Conservation (phyloP, 2,797 vertebrate genomes). For the Myripristis murdjan region DNA sequence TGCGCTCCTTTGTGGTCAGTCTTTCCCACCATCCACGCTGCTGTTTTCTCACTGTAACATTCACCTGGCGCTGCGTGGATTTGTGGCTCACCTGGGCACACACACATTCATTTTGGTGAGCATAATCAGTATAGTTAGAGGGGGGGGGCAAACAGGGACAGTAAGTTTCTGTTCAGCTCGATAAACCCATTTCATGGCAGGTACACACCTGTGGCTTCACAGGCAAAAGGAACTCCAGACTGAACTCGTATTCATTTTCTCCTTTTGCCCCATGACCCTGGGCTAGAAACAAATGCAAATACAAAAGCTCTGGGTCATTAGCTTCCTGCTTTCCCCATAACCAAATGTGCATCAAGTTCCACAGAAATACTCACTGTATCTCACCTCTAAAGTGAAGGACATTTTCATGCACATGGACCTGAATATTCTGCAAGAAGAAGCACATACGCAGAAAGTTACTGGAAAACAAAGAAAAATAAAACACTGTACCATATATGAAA, state of each 20-base stretch:
- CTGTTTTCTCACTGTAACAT: constrained; percentile 91
- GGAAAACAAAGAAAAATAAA: not conserved
- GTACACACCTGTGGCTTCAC: constrained; percentile 90
- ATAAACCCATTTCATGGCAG: not conserved
- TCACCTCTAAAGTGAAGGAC: constrained; percentile 92
- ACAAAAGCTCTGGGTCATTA: not conserved
- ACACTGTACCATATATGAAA: not conserved
- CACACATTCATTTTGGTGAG: constrained; percentile 2
- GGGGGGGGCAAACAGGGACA: not conserved
- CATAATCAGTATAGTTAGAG: constrained; percentile 2
- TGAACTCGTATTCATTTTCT: constrained; percentile 94
- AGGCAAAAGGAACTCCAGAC: constrained; percentile 90
- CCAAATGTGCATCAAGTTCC: not conserved
- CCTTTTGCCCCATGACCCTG: constrained; percentile 96
- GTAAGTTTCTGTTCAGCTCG: not conserved
- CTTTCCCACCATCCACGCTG: constrained; percentile 94
- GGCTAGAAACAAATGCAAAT: constrained; percentile 80
- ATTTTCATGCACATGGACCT: constrained; percentile 88
- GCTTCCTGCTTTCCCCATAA: not conserved
- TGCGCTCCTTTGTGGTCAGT: constrained; percentile 91
- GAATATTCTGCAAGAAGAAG: constrained; percentile 86
- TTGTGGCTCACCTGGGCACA: constrained; percentile 87
- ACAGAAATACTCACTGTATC: constrained; percentile 4
- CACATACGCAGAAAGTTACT: not conserved
- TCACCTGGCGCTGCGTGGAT: constrained; percentile 95